Percentiles rank a stretch among this genome's conserved stretches.
Conservation (phyloP, 2,797 vertebrate species). For the Liasis olivaceus region DNA sequence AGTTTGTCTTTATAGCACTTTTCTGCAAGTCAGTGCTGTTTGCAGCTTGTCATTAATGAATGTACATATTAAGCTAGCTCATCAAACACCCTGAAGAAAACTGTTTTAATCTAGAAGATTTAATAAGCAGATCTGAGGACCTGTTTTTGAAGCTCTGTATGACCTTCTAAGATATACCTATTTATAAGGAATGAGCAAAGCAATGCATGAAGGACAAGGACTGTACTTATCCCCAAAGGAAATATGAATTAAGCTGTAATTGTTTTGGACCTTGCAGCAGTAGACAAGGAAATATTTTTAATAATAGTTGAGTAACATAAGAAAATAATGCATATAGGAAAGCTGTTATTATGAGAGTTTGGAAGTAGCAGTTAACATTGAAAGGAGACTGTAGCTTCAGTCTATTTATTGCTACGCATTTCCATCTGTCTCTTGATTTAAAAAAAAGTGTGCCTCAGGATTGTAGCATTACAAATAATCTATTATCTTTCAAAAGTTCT, state of each 20-base stretch:
- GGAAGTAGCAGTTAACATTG: conserved; percentile 17
- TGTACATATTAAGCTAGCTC: neutral
- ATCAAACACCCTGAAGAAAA: neutral
- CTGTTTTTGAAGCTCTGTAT: neutral
- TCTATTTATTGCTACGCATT: neutral
- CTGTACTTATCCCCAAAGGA: neutral
- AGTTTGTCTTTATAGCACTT: neutral
- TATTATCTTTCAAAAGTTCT: conserved; percentile 39
- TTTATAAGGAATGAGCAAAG: neutral
- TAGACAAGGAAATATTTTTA: conserved; percentile 10
- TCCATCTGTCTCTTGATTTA: conserved; percentile 23
- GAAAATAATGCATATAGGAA: neutral
- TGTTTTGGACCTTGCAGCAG: neutral
- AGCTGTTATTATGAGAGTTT: neutral
- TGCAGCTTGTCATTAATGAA: neutral
- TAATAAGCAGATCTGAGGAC: neutral
- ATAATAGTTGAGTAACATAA: neutral
- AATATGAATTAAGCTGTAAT: neutral
- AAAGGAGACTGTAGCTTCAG: neutral
- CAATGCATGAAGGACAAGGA: neutral
- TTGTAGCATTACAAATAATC: conserved; percentile 32
- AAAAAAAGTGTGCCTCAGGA: conserved; percentile 30
- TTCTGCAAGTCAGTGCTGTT: neutral
- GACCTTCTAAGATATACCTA: neutral
- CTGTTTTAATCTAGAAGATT: neutral